phyloP scores from a whole-genome alignment of 2,888 invertebrate genomes.

The Lagria hirta region DNA sequence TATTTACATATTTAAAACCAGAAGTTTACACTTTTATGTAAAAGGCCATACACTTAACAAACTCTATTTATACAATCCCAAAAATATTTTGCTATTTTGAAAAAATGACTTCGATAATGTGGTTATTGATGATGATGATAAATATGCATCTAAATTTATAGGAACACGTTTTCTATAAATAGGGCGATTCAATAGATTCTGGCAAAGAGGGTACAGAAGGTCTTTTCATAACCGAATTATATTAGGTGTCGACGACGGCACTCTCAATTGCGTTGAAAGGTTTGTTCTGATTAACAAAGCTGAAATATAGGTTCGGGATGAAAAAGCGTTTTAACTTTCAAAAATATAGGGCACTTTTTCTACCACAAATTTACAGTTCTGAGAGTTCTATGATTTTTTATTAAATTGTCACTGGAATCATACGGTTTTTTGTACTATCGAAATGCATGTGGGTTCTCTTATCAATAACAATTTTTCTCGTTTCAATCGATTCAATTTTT shows the following conservation, averaged over 20 bases:
- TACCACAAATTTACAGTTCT: too few species aligned
- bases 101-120: conserved; percentile 40
- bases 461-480: too few species aligned
- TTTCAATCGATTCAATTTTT: too few species aligned
- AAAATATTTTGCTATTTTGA: conserved; percentile 44
- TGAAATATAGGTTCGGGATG: conserved; percentile 13
- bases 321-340: too few species aligned
- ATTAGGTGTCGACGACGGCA: conserved; percentile 43
- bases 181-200: conserved; percentile 31
- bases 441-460: too few species aligned
- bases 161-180: conserved; percentile 37
- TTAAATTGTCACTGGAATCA: too few species aligned
- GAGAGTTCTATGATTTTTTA: too few species aligned
- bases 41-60: conserved; percentile 39
- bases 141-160: conserved; percentile 29
- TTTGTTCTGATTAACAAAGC: conserved; percentile 23
- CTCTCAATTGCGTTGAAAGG: conserved; percentile 39
- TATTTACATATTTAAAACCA: conserved; percentile 33
- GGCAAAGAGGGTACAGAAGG: conserved; percentile 22
- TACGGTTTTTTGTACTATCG: too few species aligned
- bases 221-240: conserved; percentile 33
- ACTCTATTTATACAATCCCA: conserved; percentile 43
- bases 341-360: too few species aligned
- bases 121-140: conserved; percentile 30
- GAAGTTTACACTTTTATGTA: conserved; percentile 38